phyloP scores from a whole-genome alignment of 2,888 invertebrate genomes.

The Cecidostiba fungosa region DNA sequence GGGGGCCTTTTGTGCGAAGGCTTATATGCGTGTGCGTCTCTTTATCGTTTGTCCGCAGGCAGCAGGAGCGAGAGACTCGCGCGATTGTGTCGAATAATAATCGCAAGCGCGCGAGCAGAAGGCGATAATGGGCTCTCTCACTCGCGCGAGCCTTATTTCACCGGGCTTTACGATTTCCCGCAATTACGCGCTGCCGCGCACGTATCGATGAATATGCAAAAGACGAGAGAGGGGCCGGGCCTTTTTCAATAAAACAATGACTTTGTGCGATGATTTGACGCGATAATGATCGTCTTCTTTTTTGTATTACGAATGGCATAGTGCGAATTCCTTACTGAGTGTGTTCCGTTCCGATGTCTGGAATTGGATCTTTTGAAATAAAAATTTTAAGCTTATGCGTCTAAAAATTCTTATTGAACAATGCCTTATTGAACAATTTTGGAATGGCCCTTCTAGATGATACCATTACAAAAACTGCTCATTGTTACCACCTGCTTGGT shows the following conservation, averaged over 20 bases:
- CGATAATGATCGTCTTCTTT: constrained; percentile 15
- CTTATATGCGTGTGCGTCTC: constrained; percentile 6
- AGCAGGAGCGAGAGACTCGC: constrained; percentile 1
- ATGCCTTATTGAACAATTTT: too few relatives aligned
- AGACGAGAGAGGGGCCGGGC: not conserved
- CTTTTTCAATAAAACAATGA: constrained; percentile 52
- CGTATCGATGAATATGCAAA: constrained; percentile 36
- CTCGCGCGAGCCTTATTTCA: constrained; percentile 42
- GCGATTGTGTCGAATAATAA: constrained; percentile 40
- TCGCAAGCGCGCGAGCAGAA: constrained; percentile 23
- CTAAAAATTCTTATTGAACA: too few relatives aligned
- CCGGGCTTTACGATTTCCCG: constrained; percentile 54
- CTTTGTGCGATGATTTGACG: constrained; percentile 17
- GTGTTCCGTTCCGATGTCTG: too few relatives aligned
- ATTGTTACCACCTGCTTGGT: too few relatives aligned
- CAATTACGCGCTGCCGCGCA: constrained; percentile 37
- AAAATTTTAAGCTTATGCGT: not conserved
- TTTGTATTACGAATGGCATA: not conserved
- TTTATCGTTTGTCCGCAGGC: constrained; percentile 46
- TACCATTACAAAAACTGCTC: too few relatives aligned
- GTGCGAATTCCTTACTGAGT: not conserved
- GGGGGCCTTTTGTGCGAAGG: not conserved
- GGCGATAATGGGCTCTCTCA: constrained; percentile 49
- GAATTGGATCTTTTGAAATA: too few relatives aligned
- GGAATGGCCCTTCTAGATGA: too few relatives aligned